Base-by-base conservation (phyloP, 2,113 vertebrate species). In the Xiphias gladius region DNA sequence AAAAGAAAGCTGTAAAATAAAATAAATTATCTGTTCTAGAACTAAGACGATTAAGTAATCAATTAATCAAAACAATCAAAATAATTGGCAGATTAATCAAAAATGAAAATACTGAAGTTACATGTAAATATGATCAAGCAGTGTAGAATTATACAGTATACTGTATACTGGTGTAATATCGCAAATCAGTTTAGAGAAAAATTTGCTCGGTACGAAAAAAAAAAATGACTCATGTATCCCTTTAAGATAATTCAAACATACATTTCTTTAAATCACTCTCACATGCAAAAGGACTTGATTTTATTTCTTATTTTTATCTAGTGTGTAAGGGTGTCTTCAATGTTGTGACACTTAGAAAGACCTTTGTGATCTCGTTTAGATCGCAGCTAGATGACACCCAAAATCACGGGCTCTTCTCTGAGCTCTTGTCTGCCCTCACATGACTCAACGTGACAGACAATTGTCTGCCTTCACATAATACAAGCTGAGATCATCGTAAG, bases 401-500 rank as follows among this genome's bases (percentile, higher is more conserved):
- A 41, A 58, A 61, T 28, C 71, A 59, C 13, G 5, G 12, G 46
- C 57, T 79, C 64, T 28, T 67, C 24, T 58, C 5, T 0, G 71
- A 26, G 72, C 43, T 70, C 71, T 78, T 30, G 55, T 83, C 77
- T 46, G 68, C 22, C 76, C 0, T 14, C 50, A 12, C 26, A 32
- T 65, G 81, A 75, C 69, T 85, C 52, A 70, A 48, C 52, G 46
- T 73, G 76, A 88, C 72, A 88, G 50, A 73, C 64, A n/a, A 67
- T 79, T 43, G 80, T 84, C 64, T 64, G 55, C 70, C 10, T 73
- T 85, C 82, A 93, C 80, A 20, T 76, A 82, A 92, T 62, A 84
- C 86, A 79, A 82, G 76, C 83, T 85, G 87, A 92, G 80, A 73
- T 88, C 82, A 92, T 70, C 50, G 41, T 22, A 3, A 71, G 69